phyloP scores from a whole-genome alignment of 2,888 invertebrate species.

The Ecdyonurus torrentis region DNA sequence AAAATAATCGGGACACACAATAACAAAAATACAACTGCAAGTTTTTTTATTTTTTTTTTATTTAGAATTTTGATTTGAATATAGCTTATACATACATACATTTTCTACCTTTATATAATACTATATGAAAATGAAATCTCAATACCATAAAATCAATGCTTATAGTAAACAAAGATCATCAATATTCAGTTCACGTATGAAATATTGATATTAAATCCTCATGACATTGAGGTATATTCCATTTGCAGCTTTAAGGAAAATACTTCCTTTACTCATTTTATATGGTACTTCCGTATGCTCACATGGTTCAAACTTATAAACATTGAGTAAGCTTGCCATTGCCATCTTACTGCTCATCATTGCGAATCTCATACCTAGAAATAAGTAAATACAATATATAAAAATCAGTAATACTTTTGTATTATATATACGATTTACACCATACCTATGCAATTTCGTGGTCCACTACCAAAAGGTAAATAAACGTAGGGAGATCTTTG shows the following conservation, averaged over 20 bases:
- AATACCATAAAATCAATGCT: not conserved
- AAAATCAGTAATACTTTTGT: not conserved
- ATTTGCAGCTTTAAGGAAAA: conserved; percentile 27
- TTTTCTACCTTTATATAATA: not conserved
- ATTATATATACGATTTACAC: not conserved
- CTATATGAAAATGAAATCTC: not conserved
- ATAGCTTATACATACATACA: not conserved
- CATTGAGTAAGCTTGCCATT: conserved; percentile 29
- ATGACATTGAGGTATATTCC: conserved; percentile 29
- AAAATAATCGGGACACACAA: too few species aligned
- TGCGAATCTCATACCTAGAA: conserved; percentile 34
- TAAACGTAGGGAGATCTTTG: conserved; percentile 16
- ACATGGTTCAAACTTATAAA: conserved; percentile 28
- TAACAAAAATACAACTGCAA: too few species aligned
- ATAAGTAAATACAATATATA: too few species aligned
- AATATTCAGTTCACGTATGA: not conserved
- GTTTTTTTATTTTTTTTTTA: too few species aligned
- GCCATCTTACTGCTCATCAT: conserved; percentile 32
- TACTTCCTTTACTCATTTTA: conserved; percentile 24
- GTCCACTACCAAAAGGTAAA: conserved; percentile 24
- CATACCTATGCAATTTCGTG: conserved; percentile 35
- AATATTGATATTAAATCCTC: conserved; percentile 5
- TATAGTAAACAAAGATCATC: not conserved
- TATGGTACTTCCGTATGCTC: conserved; percentile 29
- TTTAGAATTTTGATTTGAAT: not conserved